phyloP scores from a whole-genome alignment of 2,113 vertebrate species.

The Zosterops pallidus region DNA sequence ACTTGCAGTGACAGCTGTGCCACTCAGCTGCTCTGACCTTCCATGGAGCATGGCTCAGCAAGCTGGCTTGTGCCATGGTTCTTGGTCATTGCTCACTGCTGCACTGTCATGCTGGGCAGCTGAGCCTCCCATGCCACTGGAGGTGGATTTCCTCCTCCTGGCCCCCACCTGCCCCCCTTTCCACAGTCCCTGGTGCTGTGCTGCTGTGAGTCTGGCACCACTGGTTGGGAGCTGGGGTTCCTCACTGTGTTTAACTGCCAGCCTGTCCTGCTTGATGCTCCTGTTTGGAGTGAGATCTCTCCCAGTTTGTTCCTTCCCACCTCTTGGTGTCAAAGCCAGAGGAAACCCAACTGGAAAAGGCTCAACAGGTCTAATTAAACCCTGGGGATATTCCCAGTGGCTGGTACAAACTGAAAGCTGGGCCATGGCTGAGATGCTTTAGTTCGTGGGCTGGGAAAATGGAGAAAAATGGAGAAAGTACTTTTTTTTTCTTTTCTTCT shows the following conservation, averaged over 20 bases:
- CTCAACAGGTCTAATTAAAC: not conserved
- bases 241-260: not conserved
- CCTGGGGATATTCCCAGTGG: not conserved
- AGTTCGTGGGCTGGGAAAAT: not conserved
- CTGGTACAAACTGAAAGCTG: not conserved
- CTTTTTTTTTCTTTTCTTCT: too few relatives aligned
- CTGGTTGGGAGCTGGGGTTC: not conserved
- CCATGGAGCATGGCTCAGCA: not conserved
- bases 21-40: not conserved
- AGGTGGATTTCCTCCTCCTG: not conserved
- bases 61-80: rapidly evolving
- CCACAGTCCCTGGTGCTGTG: not conserved
- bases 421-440: not conserved
- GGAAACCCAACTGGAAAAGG: not conserved
- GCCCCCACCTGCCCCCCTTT: too few relatives aligned
- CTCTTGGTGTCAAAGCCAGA: not conserved
- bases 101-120: rapidly evolving
- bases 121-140: rapidly evolving
- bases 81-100: not conserved
- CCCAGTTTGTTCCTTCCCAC: constrained; percentile 34
- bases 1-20: not conserved
- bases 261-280: not conserved
- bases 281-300: not conserved
- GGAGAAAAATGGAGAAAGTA: not conserved
- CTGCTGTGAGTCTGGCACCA: not conserved